Base-by-base conservation (phyloP, 2,113 vertebrate species). In the Kryptolebias marmoratus region DNA sequence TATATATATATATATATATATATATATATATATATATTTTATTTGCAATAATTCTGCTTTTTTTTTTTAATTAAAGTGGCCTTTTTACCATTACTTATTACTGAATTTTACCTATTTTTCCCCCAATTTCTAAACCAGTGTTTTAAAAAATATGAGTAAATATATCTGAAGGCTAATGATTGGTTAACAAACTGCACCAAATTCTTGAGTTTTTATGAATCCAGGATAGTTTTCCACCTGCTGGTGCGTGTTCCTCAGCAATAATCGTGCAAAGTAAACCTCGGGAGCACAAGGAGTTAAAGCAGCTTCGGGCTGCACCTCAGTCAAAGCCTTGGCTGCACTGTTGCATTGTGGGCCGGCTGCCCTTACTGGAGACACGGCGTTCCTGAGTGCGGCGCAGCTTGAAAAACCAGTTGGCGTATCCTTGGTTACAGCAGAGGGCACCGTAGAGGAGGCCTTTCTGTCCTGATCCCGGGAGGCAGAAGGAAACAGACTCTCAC, bases 401-500 rank as follows among this genome's bases (percentile, higher is more conserved):
- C 96, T 92, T 48, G 96, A 95, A 96, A 96, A 98, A 97, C 96
- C 95, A 94, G 96, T 97, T 87, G 81, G 79, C 61, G 91, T 94
- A 82, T 85, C 91, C 89, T 83, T 91, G 92, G 94, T 90, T 90
- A 92, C 89, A 71, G 76, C 83, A 92, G 90, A 91, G 84, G 84
- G 80, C 88, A 89, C 84, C 64, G 72, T 71, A 81, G 83, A 89
- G 86, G 84, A 84, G 66, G 79, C 87, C 71, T 84, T 82, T 87
- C 81, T 84, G 68, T 70, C 60, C 70, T 75, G 76, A 88, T 79
- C 72, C 75, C 77, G 82, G 55, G 54, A 28, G 73, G 59, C 49
- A 50, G 4, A n/a, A 68, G 30, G 6, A 45, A 57, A 77, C 60
- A 66, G 15, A 73, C 53, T 55, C 69, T 65, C 53, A 87, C 59